Percentiles rank a stretch among this genome's conserved stretches.
These are phyloP conservation scores for Norana najaformis DNA, from an alignment of 2,888 invertebrate genomes.

Conservation along the genomic window DNA sequence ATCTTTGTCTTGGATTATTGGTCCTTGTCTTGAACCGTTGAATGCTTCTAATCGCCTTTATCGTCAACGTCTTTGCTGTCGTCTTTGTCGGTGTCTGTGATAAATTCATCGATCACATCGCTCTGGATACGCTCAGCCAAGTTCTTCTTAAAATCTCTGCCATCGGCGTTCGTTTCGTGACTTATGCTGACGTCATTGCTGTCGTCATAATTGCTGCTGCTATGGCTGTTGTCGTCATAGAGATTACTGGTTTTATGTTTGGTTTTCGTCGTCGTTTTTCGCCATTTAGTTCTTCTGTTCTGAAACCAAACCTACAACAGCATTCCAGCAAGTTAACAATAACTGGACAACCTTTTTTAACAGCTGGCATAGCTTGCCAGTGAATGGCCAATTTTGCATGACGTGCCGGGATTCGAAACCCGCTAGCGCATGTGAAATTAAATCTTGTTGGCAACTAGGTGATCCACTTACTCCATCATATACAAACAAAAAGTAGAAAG, in stretches of 20 bases:
- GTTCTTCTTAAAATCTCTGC: neutral
- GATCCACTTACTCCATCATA: too few species aligned
- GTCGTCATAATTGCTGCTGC: neutral
- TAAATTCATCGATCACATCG: neutral
- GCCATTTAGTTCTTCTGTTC: neutral
- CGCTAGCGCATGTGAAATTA: too few species aligned
- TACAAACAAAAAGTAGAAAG: too few species aligned
- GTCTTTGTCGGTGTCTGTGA: neutral
- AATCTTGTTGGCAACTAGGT: too few species aligned
- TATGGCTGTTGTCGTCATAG: neutral
- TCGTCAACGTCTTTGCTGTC: neutral
- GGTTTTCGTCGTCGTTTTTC: neutral
- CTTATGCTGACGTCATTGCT: conserved; percentile 1
- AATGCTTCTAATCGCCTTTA: neutral
- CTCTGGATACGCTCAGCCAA: neutral
- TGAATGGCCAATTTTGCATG: too few species aligned
- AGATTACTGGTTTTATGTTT: neutral
- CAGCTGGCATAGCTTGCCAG: too few species aligned
- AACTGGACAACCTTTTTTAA: too few species aligned
- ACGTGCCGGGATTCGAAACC: too few species aligned
- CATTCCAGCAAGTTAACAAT: neutral
- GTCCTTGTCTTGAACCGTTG: neutral
- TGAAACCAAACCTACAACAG: conserved; percentile 2
- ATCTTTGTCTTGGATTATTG: too few species aligned
- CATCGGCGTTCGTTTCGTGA: neutral